Conservation (phyloP, 1,140 invertebrate genomes). For the Bombus superbus region DNA sequence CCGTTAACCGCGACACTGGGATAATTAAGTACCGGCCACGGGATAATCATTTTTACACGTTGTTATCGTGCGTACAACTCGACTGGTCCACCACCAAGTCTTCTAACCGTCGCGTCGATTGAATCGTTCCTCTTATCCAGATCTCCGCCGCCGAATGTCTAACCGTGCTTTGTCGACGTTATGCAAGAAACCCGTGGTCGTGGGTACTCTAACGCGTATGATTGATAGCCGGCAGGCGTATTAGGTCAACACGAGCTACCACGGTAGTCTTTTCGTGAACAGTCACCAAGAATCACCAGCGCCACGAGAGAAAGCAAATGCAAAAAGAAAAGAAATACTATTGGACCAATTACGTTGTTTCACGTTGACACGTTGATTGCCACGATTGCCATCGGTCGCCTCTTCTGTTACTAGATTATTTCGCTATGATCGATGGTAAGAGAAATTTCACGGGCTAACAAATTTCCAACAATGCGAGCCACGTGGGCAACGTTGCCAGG, state of each 20-base stretch:
- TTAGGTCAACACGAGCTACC: constrained; percentile 69
- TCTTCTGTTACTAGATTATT: too few species aligned
- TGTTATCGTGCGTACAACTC: constrained; percentile 12
- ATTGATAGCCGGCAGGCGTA: constrained; percentile 65
- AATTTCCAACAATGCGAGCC: too few species aligned
- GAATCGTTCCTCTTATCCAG: constrained; percentile 62
- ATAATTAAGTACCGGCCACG: constrained; percentile 14
- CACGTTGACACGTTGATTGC: constrained; percentile 24
- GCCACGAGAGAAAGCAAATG: constrained; percentile 56
- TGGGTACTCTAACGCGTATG: constrained; percentile 49
- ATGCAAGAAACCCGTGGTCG: constrained; percentile 56
- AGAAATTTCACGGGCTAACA: too few species aligned
- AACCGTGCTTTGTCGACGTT: constrained; percentile 51
- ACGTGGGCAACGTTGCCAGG: too few species aligned
- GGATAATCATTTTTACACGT: constrained; percentile 25
- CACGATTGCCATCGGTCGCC: too few species aligned
- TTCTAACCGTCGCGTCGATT: constrained; percentile 41
- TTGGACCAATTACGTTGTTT: constrained; percentile 39
- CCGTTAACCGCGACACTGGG: not conserved
- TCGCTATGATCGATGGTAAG: too few species aligned
- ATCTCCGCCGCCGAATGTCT: constrained; percentile 21
- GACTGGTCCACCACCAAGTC: too few species aligned
- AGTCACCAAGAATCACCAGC: constrained; percentile 4
- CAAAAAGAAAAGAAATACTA: too few species aligned
- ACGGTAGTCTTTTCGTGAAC: constrained; percentile 63